Evolutionary conservation across 2,113 vertebrate genomes (phyloP).

Genomic region (Numenius arquata): DNA sequence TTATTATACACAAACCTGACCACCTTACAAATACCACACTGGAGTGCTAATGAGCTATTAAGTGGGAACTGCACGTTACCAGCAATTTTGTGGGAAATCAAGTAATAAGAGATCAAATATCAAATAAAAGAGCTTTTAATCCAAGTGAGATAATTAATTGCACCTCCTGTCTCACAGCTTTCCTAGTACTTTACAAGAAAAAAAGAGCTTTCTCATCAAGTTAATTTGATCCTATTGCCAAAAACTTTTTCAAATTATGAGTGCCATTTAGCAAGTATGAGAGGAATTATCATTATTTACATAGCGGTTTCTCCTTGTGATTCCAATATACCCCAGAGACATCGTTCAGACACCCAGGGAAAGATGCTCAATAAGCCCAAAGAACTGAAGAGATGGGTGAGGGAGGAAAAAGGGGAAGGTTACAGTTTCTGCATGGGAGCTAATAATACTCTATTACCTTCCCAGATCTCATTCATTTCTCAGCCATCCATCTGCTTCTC

Average conservation of each 20-base stretch:
- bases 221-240: constrained; percentile 55
- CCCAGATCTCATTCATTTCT: neutral
- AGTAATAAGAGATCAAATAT: constrained; percentile 66
- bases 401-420: neutral
- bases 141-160: constrained; percentile 66
- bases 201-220: constrained; percentile 49
- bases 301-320: neutral
- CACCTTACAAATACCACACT: constrained; percentile 45
- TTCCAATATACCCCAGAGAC: neutral
- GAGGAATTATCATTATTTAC: constrained; percentile 49
- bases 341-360: neutral
- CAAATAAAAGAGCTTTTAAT: constrained; percentile 65
- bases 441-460: neutral
- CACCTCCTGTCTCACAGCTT: constrained; percentile 57
- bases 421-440: neutral
- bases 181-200: constrained; percentile 41
- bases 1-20: constrained; percentile 61
- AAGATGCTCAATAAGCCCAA: neutral
- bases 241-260: constrained; percentile 24
- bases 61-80: constrained; percentile 34
- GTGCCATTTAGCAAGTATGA: constrained; percentile 18
- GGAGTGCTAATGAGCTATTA: constrained; percentile 55
- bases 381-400: neutral
- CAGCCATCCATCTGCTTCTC: neutral
- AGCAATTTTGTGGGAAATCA: constrained; percentile 62